Evolutionary conservation across 2,888 invertebrate genomes (phyloP), one percentile per base, ranked within the genome.

Genomic region (Hoplodrina ambigua): DNA sequence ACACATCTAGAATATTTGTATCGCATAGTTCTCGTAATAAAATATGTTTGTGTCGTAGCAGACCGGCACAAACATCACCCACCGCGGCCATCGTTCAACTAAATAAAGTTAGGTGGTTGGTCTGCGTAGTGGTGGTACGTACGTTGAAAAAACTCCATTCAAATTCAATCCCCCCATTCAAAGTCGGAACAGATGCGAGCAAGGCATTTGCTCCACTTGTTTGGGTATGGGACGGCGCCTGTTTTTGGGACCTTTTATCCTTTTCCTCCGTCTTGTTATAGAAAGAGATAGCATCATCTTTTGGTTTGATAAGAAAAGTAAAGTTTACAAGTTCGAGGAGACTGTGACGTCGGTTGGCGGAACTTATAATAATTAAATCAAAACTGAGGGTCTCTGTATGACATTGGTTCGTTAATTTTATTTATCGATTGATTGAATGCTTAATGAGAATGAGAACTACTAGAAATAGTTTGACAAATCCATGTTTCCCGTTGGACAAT

Each of bases 11-110:
- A 63, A 97, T 92, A 90, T 97, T 97, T 76, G 97, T 97, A 81
- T 96, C 96, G 87, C 96, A 95, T 82, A 97, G 90, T 93, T 97
- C 97, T 73, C 96, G 96, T 86, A 97, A 94, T 85, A 97, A 96
- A 73, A 96, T 96, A 60, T 96, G 94, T 91, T 96, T 97, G 91
- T 97, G 97, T 66, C 97, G 96, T 83, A 96, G 94, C 70, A 97
- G 93, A 79, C 97, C 94, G 85, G 96, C 96, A 89, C 97, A 96
- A 82, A 97, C 97, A 72, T 96, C 96, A 50, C 92, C 93, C 74
- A 91, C 93, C 88, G 94, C 93, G 80, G 96, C 95, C 96, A 96
- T 96, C 92, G 93, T 94, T 93, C 88, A 84, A 94, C 93, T 93
- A 88, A 80, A 75, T 46, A 46, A 46, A 46, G 46, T 46, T 46